These are phyloP conservation scores for Phrynocephalus vlangalii DNA, from an alignment of 2,797 vertebrate species.

Conservation along the genomic window DNA sequence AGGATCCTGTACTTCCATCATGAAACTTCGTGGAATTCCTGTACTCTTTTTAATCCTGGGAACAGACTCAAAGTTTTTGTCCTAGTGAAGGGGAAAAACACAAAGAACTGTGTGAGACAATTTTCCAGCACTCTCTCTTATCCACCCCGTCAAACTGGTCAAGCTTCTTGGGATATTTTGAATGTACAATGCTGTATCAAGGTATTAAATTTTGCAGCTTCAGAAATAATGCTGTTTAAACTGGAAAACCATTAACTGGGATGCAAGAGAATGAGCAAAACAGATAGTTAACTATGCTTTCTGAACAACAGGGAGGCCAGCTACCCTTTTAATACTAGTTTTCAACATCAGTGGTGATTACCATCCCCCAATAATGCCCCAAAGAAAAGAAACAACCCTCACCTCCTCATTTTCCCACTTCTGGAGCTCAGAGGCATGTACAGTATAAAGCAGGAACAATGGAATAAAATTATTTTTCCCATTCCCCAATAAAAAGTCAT, in stretches of 20 bases:
- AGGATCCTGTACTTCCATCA: conserved; percentile 97
- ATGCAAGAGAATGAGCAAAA: not conserved
- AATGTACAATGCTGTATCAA: not conserved
- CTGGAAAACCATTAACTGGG: not conserved
- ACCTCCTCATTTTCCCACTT: not conserved
- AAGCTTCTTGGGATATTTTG: not conserved
- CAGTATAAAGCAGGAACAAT: not conserved
- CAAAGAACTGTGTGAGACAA: not conserved
- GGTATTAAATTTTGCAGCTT: not conserved
- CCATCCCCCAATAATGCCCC: not conserved
- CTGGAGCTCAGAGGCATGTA: not conserved
- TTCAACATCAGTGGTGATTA: not conserved
- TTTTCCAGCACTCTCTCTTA: not conserved
- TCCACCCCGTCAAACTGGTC: not conserved
- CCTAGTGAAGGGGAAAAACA: conserved; percentile 76
- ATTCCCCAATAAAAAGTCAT: not conserved
- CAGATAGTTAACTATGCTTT: not conserved
- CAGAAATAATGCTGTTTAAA: not conserved
- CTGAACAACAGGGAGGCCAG: not conserved
- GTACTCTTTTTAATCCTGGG: conserved; percentile 95
- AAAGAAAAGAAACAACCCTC: not conserved
- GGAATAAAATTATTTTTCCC: not conserved
- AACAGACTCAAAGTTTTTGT: conserved; percentile 90
- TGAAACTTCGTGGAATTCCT: conserved; percentile 96
- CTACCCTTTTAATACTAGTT: not conserved